A percentile compares a stretch with the other conserved stretches of the same genome.
phyloP scores from a whole-genome alignment of 2,797 vertebrate species.

The Nyctalus aviator region DNA sequence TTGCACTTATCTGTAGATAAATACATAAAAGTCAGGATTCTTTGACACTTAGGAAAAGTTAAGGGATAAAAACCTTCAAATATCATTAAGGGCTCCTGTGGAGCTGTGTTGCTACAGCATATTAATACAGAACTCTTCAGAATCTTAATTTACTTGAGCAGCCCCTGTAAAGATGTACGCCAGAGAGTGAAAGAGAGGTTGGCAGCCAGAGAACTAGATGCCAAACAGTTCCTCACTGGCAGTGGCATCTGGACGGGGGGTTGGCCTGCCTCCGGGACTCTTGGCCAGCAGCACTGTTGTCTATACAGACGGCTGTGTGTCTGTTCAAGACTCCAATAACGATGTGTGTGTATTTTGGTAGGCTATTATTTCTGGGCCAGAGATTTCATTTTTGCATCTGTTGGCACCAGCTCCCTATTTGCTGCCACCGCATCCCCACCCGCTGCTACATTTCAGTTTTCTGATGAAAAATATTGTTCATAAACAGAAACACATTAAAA shows the following conservation, averaged over 20 bases:
- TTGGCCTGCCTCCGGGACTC: slow-evolving; percentile 86
- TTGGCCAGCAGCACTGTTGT: slow-evolving; percentile 85
- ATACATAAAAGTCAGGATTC: slow-evolving; percentile 17
- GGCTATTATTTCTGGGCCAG: slow-evolving; percentile 81
- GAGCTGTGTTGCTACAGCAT: not conserved
- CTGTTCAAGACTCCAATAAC: slow-evolving; percentile 80
- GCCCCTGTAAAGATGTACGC: slow-evolving; percentile 70
- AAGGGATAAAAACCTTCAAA: not conserved
- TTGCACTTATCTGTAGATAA: slow-evolving; percentile 3
- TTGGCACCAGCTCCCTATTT: slow-evolving; percentile 64
- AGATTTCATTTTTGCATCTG: slow-evolving; percentile 75
- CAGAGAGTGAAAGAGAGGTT: slow-evolving; percentile 72
- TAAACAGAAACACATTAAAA: slow-evolving; percentile 44
- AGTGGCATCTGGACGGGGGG: slow-evolving; percentile 86
- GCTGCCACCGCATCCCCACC: not conserved
- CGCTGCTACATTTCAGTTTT: slow-evolving; percentile 57
- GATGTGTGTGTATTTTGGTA: slow-evolving; percentile 84
- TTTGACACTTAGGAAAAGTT: slow-evolving; percentile 22
- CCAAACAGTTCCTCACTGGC: slow-evolving; percentile 83
- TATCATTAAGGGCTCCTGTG: not conserved
- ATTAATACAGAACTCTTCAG: slow-evolving; percentile 75
- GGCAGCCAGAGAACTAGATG: slow-evolving; percentile 84
- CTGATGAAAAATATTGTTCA: slow-evolving; percentile 48
- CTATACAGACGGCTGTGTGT: slow-evolving; percentile 84
- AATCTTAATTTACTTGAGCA: slow-evolving; percentile 78